Base-by-base conservation (phyloP, 2,797 vertebrate genomes). In the Spondyliosoma cantharus region DNA sequence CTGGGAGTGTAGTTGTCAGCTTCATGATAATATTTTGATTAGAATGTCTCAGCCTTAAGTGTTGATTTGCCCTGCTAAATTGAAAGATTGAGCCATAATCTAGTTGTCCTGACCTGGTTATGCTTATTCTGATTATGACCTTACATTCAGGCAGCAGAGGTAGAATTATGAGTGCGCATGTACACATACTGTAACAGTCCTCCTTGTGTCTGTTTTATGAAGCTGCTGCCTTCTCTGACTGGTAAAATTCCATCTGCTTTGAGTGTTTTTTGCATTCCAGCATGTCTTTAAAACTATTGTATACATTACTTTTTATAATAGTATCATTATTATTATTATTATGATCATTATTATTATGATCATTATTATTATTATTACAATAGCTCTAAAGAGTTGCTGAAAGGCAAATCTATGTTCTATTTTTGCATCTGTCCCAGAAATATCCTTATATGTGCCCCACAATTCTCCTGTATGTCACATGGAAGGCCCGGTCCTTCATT, bases 221-320 rank as follows among this genome's bases (percentile, higher is more conserved):
- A 70, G 68, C 81, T 74, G 54, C 70, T 84, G 68, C 67, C 64
- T 70, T 70, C 68, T 72, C 43, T 79, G 32, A 71, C 75, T 76
- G 25, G 16, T 37, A 68, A 71, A 85, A 74, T 80, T 62, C 74
- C 57, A 61, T 64, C 86, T 85, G 78, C 89, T 90, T 88, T 73
- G 54, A 82, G 59, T 76, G 25, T 70, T 59, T 89, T 65, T 42
- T 15, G 83, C 66, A 76, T 88, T 91, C 76, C 79, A 86, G 83
- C 86, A 90, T 76, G 48, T 90, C 89, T 89, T 91, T 86, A 76
- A 78, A 80, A 82, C 75, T 83, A 76, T 83, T 88, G 49, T 54
- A n/a, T 43, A 65, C 43, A 75, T 54, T 52, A 25, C 71, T 57
- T 1, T 19, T 61, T 76, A 58, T 74, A 20, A 29, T 37, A 37